Evolutionary conservation across 1,140 invertebrate genomes (phyloP), one percentile per base, ranked within the genome.

Genomic region (Rhyacophila brunnea): DNA sequence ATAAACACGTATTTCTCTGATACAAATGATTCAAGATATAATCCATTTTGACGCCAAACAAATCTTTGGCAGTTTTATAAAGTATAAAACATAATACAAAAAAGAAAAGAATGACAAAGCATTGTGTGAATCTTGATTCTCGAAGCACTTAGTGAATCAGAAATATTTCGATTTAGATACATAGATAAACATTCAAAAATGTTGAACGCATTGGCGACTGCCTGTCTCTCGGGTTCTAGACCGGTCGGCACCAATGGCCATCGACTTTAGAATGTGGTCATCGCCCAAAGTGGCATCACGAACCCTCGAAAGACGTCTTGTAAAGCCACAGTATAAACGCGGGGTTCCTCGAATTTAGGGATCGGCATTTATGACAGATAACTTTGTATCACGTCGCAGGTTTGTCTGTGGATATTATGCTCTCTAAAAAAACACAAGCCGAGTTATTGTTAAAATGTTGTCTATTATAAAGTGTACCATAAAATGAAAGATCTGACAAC

Each of bases 341-440:
- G 14, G 52, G 42, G 53, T 56, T 56, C 53, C 44, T 11, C 55
- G 55, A 43, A 42, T 57, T 49, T 34, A 49, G 46, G 38, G 55
- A 57, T 49, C 35, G 55, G 55, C 57, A 57, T 60, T 64, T 60
- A 64, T 64, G 57, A 64, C 57, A 55, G 62, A 64, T 64, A 60
- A 64, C 62, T 60, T 56, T 63, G 61, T 63, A 58, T 63, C 56
- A 51, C 51, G 55, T 56, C 53, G 36, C 49, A 52, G 49, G 51
- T 54, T 11, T 32, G 46, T 32, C 55, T 45, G 55, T 44, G 23
- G 32, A 28, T 28, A 28, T 28, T 5, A 28, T 32, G 6, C n/a
- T 43, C 38, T 34, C 42, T 49, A 17, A 38, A 13, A 11, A 49
- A 49, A 57, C 48, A 56, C 48, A 57, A n/a, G 2, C 50, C 5